A percentile compares a stretch with the other conserved stretches of the same genome.
Conservation (phyloP, 2,888 invertebrate species). For the Eudasyphora cyanicolor region DNA sequence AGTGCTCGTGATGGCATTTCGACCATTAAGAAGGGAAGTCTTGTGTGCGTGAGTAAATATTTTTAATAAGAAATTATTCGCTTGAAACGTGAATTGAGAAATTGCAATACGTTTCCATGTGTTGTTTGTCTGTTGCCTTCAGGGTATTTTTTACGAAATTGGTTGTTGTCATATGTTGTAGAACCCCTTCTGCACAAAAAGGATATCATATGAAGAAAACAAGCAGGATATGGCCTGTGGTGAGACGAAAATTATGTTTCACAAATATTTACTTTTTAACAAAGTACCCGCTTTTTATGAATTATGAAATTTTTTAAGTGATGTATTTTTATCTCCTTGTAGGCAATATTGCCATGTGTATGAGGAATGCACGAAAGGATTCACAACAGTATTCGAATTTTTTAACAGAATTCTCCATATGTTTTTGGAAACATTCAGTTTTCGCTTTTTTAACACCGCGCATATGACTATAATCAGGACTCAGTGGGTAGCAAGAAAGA, state of each 20-base stretch:
- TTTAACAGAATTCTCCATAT: not conserved
- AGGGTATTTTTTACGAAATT: not conserved
- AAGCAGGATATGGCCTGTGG: not conserved
- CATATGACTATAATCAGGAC: not conserved
- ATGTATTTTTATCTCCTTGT: too few species aligned
- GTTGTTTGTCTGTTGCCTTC: not conserved
- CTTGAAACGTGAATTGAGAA: constrained; percentile 7
- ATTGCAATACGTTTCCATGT: not conserved
- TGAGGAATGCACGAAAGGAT: not conserved
- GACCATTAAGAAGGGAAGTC: constrained; percentile 40
- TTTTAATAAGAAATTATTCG: constrained; percentile 42
- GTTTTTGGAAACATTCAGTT: not conserved
- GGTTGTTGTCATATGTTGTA: not conserved
- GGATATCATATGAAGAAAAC: too few species aligned
- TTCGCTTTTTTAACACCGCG: not conserved
- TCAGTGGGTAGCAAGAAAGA: not conserved
- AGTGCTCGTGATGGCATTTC: constrained; percentile 40
- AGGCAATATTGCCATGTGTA: not conserved
- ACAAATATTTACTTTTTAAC: constrained; percentile 1
- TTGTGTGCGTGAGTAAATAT: constrained; percentile 44
- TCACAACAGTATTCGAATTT: not conserved
- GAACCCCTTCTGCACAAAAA: not conserved
- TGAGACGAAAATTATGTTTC: constrained; percentile 1
- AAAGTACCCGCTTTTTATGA: constrained; percentile 39
- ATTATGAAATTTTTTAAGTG: constrained; percentile 11